Percentiles rank a stretch among this genome's conserved stretches.
phyloP scores from a whole-genome alignment of 2,797 vertebrate species.

The Danio albolineatus region DNA sequence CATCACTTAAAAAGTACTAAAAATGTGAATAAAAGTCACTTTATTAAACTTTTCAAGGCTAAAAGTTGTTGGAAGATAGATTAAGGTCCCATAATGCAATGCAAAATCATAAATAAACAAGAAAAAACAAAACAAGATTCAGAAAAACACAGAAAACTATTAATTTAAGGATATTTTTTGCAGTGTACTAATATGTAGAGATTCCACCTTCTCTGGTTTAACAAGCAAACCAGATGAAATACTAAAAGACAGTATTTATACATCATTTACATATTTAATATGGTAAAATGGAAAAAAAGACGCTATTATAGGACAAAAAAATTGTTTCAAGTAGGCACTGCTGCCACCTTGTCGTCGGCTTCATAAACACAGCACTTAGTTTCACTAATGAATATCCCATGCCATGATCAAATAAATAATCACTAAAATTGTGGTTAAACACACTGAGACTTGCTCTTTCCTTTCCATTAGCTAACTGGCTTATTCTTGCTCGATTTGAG shows the following conservation, averaged over 20 bases:
- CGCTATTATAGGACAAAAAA: neutral
- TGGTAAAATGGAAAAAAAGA: neutral
- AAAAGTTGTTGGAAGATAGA: too few relatives aligned
- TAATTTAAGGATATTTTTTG: too few relatives aligned
- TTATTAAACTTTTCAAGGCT: too few relatives aligned
- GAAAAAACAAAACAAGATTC: too few relatives aligned
- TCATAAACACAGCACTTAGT: constrained; percentile 1
- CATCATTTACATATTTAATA: constrained; percentile 17
- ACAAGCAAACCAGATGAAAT: neutral
- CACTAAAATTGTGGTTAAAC: neutral
- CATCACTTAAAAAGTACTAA: too few relatives aligned
- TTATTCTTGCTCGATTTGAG: constrained; percentile 18
- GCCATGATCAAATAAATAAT: constrained; percentile 21
- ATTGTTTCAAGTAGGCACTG: neutral
- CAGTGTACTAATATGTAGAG: too few relatives aligned
- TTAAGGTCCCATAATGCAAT: too few relatives aligned
- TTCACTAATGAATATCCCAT: neutral
- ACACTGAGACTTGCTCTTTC: neutral
- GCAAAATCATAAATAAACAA: too few relatives aligned
- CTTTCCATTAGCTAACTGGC: neutral
- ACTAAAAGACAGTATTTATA: constrained; percentile 1
- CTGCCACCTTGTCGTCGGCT: constrained; percentile 12
- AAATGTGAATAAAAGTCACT: too few relatives aligned
- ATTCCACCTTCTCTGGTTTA: neutral
- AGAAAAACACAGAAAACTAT: too few relatives aligned